These are phyloP conservation scores for Orchestia grillus DNA, from an alignment of 1,140 invertebrate genomes.

Conservation along the genomic window DNA sequence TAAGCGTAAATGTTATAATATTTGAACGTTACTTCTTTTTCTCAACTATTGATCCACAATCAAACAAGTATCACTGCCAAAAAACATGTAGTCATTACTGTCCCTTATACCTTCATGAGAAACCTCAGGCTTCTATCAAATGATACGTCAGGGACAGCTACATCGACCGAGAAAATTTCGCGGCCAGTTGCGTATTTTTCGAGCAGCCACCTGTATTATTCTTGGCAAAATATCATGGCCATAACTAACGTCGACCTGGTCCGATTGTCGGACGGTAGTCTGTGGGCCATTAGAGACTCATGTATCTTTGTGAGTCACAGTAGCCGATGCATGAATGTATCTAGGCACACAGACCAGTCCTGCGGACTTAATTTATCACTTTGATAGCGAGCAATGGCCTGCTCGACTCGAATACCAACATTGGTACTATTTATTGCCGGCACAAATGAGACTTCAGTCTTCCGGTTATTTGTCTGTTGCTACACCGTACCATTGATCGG, in stretches of 20 bases:
- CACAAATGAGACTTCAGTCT: conserved; percentile 48
- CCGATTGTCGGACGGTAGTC: not conserved
- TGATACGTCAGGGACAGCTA: not conserved
- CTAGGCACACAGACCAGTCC: not conserved
- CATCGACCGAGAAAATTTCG: not conserved
- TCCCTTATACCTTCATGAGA: not conserved
- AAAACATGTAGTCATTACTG: not conserved
- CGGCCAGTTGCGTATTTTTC: not conserved
- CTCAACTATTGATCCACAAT: not conserved
- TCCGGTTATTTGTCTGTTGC: conserved; percentile 21
- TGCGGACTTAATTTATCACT: conserved; percentile 43
- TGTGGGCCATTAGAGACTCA: conserved; percentile 32
- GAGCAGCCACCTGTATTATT: not conserved
- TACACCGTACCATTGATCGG: not conserved
- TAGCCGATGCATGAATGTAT: conserved; percentile 6
- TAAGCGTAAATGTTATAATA: too few species aligned
- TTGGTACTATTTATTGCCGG: conserved; percentile 11
- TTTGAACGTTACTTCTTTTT: too few species aligned
- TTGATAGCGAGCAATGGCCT: conserved; percentile 35
- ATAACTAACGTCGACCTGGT: not conserved
- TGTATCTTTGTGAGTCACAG: conserved; percentile 22
- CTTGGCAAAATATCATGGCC: not conserved
- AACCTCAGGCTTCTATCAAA: not conserved
- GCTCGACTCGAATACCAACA: conserved; percentile 48
- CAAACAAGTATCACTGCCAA: not conserved